phyloP scores from a whole-genome alignment of 2,797 vertebrate species.

The Coluber constrictor region DNA sequence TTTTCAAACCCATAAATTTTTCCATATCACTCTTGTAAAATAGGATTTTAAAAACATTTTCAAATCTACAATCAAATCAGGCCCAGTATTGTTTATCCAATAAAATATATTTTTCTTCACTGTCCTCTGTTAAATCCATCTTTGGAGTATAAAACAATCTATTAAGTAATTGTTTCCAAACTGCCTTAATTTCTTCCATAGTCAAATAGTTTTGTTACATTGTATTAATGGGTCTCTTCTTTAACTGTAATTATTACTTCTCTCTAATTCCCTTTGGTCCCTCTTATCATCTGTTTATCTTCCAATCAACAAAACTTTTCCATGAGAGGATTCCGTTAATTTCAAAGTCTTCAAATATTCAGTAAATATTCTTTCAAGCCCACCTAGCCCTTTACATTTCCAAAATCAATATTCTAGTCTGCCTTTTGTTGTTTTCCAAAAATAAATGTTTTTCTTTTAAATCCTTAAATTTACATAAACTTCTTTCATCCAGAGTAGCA shows the following conservation, averaged over 20 bases:
- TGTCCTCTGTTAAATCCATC: not conserved
- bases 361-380: not conserved
- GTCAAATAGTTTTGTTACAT: not conserved
- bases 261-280: not conserved
- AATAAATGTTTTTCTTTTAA: too few species aligned
- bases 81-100: not conserved
- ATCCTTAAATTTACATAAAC: too few species aligned
- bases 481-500: too few species aligned
- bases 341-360: not conserved
- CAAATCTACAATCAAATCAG: not conserved
- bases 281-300: not conserved
- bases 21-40: not conserved
- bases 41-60: not conserved
- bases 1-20: not conserved
- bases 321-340: not conserved
- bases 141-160: not conserved
- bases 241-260: not conserved
- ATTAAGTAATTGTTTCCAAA: not conserved
- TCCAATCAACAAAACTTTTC: not conserved
- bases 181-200: not conserved
- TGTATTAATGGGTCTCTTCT: not conserved
- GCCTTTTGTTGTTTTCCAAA: too few species aligned
- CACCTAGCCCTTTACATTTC: not conserved
- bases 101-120: not conserved
- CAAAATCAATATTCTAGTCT: not conserved